Conservation (phyloP, 2,888 invertebrate genomes). For the Germaria angustata region DNA sequence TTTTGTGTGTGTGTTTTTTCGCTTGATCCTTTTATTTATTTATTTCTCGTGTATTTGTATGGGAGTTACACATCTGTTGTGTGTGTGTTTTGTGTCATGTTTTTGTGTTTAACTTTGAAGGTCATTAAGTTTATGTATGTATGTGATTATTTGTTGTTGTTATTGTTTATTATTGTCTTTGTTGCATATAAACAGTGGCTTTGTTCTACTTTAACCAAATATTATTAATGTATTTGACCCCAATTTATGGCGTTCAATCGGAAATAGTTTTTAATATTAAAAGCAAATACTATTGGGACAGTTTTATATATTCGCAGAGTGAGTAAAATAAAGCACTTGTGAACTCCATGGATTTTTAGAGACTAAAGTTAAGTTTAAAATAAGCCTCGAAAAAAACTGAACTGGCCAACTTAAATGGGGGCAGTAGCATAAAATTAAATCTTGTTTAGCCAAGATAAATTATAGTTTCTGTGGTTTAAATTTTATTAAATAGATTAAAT, state of each 20-base stretch:
- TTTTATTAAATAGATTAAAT: too few relatives aligned
- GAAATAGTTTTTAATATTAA: background rate
- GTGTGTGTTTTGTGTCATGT: background rate
- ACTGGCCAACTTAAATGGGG: too few relatives aligned
- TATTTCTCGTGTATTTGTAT: background rate
- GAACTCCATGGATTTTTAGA: too few relatives aligned
- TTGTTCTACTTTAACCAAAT: background rate
- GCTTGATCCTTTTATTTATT: background rate
- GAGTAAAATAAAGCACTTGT: too few relatives aligned
- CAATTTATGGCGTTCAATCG: background rate
- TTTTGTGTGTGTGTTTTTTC: background rate
- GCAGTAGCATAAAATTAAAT: too few relatives aligned
- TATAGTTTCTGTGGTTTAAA: too few relatives aligned
- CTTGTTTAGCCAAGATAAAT: too few relatives aligned
- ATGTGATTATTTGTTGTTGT: background rate
- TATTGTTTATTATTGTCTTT: background rate
- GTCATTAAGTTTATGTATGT: background rate
- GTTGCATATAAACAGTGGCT: background rate
- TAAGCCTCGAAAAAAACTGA: too few relatives aligned
- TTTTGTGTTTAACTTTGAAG: background rate
- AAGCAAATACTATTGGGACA: background rate
- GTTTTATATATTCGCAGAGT: too few relatives aligned
- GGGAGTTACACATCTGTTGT: background rate
- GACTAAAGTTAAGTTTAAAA: too few relatives aligned
- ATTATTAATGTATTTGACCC: background rate